A percentile compares a stretch with the other conserved stretches of the same genome.
Conservation (phyloP, 2,888 invertebrate genomes). For the Creontiades dilutus region DNA sequence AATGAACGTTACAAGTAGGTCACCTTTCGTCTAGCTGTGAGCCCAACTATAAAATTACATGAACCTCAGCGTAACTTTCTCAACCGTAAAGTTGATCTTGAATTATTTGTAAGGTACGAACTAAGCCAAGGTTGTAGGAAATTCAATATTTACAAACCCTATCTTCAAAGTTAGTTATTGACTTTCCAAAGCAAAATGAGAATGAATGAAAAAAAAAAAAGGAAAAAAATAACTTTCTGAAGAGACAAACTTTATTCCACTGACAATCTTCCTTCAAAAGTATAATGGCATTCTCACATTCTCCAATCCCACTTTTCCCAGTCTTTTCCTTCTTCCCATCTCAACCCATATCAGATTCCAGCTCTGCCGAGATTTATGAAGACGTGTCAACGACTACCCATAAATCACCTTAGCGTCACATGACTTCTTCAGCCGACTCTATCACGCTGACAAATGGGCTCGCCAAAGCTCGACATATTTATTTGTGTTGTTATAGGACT, state of each 20-base stretch:
- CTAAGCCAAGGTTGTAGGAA: too few relatives aligned
- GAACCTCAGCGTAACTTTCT: too few relatives aligned
- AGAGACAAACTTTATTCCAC: background rate
- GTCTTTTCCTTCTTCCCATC: background rate
- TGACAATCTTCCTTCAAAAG: background rate
- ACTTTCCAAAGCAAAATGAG: too few relatives aligned
- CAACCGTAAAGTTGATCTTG: too few relatives aligned
- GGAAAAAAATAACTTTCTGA: background rate
- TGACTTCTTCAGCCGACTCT: slow-evolving; percentile 40
- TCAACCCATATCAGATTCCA: slow-evolving; percentile 40
- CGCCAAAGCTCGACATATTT: slow-evolving; percentile 27
- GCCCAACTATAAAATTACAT: too few relatives aligned
- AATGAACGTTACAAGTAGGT: too few relatives aligned
- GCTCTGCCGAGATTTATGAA: slow-evolving; percentile 46
- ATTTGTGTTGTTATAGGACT: background rate
- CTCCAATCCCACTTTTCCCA: background rate
- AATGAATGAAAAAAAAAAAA: background rate
- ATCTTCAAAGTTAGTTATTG: too few relatives aligned
- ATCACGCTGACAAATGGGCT: slow-evolving; percentile 44
- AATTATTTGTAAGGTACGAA: too few relatives aligned
- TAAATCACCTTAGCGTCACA: slow-evolving; percentile 51
- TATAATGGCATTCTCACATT: slow-evolving; percentile 19
- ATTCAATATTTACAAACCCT: too few relatives aligned
- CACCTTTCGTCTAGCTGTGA: too few relatives aligned
- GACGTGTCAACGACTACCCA: slow-evolving; percentile 40